Evolutionary conservation across 2,113 vertebrate species (phyloP), one percentile per base, ranked within the genome.

Genomic region (Platichthys flesus): DNA sequence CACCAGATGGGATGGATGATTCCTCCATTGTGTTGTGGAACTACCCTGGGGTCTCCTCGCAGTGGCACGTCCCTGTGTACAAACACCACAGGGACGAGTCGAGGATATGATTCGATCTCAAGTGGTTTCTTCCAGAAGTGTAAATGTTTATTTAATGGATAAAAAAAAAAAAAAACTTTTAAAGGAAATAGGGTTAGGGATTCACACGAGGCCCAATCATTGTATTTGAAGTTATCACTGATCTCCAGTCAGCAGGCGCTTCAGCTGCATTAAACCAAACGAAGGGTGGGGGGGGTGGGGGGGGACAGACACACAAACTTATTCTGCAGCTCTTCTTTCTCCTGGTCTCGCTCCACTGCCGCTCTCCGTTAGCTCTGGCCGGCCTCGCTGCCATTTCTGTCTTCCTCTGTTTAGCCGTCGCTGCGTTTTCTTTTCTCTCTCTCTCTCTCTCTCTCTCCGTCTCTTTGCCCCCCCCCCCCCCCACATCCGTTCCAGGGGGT

Each of bases 401-500:
- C 55, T 71, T 16, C 42, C 67, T 58, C 54, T 74, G 58, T 84
- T 82, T 74, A 77, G 80, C 78, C 74, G n/a, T 80, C 26, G 5
- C 71, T 71, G 18, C 16, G 20, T 78, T 76, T 74, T 35, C 23
- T 26, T 45, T 26, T 62, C 24, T 24, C 24, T 24, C 24, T 24
- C 24, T 24, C 24, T 24, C 24, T 24, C 24, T 24, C 24, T 24
- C 20, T 62, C 60, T 62, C 31, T 81, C 82, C 2, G 3, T 67
- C 66, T 78, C 81, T 24, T 2, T 4, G 1, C 28, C 28, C 65
- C 35, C 37, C 60, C 40, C 78, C 81, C 68, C 37, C 40, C 40
- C 9, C 78, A 78, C 84, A 82, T 89, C 88, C 76, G 64, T 87
- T 89, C 85, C 86, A 80, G 80, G 80, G 78, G 83, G 85, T 87